Percentiles rank a stretch among this genome's conserved stretches.
Conservation (phyloP, 2,888 invertebrate species). For the Macrosiphum euphorbiae region DNA sequence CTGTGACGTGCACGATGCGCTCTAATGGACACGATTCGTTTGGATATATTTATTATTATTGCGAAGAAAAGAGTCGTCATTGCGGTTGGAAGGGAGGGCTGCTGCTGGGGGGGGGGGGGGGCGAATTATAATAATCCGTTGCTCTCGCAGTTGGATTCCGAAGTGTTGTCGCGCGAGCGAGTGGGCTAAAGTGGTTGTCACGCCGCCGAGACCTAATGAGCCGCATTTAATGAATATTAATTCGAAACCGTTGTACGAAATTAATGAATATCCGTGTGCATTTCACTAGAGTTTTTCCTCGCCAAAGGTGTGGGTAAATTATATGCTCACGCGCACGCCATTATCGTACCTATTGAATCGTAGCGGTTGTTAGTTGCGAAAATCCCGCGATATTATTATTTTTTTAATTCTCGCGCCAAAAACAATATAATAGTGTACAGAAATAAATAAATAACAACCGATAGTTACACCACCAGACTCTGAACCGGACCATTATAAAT, state of each 20-base stretch:
- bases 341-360: not conserved
- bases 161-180: not conserved
- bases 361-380: not conserved
- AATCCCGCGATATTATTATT: not conserved
- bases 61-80: not conserved
- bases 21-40: not conserved
- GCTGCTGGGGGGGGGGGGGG: too few relatives aligned
- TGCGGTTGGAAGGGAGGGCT: too few relatives aligned
- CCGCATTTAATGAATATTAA: constrained; percentile 57
- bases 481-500: not conserved
- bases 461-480: not conserved
- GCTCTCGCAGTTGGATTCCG: not conserved
- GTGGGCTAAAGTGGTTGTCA: constrained; percentile 56
- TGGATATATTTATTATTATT: constrained; percentile 4
- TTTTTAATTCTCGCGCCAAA: not conserved
- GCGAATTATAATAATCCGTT: constrained; percentile 46
- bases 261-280: constrained; percentile 4
- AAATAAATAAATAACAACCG: not conserved
- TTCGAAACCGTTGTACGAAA: constrained; percentile 44
- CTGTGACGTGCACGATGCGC: not conserved
- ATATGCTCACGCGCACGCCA: not conserved
- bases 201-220: constrained; percentile 38
- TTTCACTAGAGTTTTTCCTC: not conserved
- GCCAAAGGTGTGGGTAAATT: not conserved
- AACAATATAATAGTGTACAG: not conserved